Base-by-base conservation (phyloP, 2,888 invertebrate species). In the Cabera pusaria region DNA sequence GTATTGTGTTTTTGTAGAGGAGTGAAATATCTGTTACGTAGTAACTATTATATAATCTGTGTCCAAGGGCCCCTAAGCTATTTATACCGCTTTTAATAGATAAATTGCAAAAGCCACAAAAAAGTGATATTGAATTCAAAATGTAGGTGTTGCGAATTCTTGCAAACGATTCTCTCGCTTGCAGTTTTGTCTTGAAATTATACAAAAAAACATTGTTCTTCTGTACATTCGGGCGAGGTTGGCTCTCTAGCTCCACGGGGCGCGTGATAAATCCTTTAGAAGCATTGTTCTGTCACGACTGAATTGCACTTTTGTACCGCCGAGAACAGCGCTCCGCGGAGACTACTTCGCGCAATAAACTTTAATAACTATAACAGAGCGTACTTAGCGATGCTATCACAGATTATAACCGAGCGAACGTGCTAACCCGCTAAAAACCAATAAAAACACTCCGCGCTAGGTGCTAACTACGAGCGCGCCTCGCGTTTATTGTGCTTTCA, bases 201-300 rank as follows among this genome's bases (percentile, higher is more conserved):
- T 33, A 12, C 10, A 26, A 35, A 42, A 33, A 40, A 36, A 8
- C 2, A n/a, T 32, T 31, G 41, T 36, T 42, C 38, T 27, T 20
- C 28, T 40, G 34, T 37, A 36, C 38, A 45, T 38, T 44, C 34
- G 40, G 40, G 35, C 29, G 37, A 33, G 36, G 42, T 33, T 25
- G 39, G 43, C 38, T 29, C 60, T 29, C 60, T 49, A 60, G 72
- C 76, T 64, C 77, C 52, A 71, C 72, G 69, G 72, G 76, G 59
- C 56, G 67, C 64, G 71, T 70, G 37, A 81, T 77, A 81, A 83
- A 81, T 79, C 67, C 67, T 60, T 59, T 63, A 52, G 56, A 50
- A 45, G 73, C 77, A 83, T 83, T 82, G 83, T 81, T 62, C 77
- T 81, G 81, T 81, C 77, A 64, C 56, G 59, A 14, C 16, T 21